These are phyloP conservation scores for Aplochiton taeniatus DNA, from an alignment of 2,797 vertebrate genomes.

Conservation along the genomic window DNA sequence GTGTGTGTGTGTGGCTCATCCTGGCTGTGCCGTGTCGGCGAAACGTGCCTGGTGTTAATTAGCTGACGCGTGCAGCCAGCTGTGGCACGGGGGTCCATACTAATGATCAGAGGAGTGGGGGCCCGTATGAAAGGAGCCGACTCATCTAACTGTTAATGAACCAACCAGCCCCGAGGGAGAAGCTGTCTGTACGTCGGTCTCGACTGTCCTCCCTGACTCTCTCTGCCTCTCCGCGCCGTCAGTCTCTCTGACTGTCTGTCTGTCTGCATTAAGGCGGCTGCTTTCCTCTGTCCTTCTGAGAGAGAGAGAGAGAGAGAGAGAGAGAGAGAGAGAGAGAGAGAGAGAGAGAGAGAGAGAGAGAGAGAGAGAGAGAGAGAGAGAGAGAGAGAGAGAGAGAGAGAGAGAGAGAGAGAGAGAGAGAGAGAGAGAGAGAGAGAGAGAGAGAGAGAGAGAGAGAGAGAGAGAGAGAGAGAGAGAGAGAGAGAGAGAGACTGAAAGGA, in stretches of 20 bases:
- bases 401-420: conserved; percentile 2
- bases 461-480: not conserved
- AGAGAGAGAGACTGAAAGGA: not conserved
- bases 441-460: conserved; percentile 2
- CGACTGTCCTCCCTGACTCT: not conserved
- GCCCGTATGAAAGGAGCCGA: not conserved
- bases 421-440: not conserved
- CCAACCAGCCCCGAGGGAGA: conserved; percentile 2
- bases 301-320: conserved; percentile 1
- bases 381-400: conserved; percentile 1
- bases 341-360: conserved; percentile 4
- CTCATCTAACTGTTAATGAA: conserved; percentile 11
- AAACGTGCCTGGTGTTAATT: too few relatives aligned
- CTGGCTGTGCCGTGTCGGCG: too few relatives aligned
- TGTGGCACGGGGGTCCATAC: not conserved
- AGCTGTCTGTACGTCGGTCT: not conserved
- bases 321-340: not conserved
- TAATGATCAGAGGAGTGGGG: not conserved
- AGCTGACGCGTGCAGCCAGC: too few relatives aligned
- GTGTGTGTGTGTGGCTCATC: too few relatives aligned
- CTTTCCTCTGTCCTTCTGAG: conserved; percentile 2
- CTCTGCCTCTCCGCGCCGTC: not conserved
- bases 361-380: not conserved
- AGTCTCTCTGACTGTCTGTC: not conserved
- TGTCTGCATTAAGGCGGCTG: not conserved